Base-by-base conservation (phyloP, 2,888 invertebrate species). In the Monopis laevigella region DNA sequence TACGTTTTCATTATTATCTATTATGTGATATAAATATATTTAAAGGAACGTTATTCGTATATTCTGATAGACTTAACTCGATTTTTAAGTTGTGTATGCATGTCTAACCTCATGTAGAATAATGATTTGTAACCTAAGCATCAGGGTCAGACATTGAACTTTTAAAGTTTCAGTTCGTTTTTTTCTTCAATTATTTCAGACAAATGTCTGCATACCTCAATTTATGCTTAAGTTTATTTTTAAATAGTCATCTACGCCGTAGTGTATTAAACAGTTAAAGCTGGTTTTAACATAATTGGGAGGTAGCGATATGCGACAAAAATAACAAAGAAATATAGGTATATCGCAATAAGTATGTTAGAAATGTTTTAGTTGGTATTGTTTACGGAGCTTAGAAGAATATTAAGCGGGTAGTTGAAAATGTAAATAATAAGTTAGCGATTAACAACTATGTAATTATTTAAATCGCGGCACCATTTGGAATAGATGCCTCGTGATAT, bases 401-500 rank as follows among this genome's bases (percentile, higher is more conserved):
- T 59, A 60, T 63, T 65, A 70, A 68, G 78, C 75, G 77, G 78
- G 75, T 80, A 80, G 77, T 27, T 59, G 62, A 64, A 77, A 69
- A 71, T 80, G 78, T 80, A 80, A 65, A 80, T 80, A 73, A 57
- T 68, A 74, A 67, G 64, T 63, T 17, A 74, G 69, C 51, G 51
- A 58, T 62, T 58, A 67, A 29, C 58, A 57, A 59, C 29, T 61
- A 59, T 61, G 57, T 39, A 59, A 56, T 58, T 21, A 21, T 34
- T 28, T 40, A 56, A 12, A 72, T 69, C 77, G 75, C 65, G 78
- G 77, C 77, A 63, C 61, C 66, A 56, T 66, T 67, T 57, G 59
- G 65, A 66, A 65, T 63, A 60, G 60, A 65, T 51, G 75, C 80
- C 78, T 73, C 80, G 80, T 80, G 80, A 80, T 80, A 80, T 78